Evolutionary conservation across 2,888 invertebrate species (phyloP).

Genomic region (Leucoptera coffeella): DNA sequence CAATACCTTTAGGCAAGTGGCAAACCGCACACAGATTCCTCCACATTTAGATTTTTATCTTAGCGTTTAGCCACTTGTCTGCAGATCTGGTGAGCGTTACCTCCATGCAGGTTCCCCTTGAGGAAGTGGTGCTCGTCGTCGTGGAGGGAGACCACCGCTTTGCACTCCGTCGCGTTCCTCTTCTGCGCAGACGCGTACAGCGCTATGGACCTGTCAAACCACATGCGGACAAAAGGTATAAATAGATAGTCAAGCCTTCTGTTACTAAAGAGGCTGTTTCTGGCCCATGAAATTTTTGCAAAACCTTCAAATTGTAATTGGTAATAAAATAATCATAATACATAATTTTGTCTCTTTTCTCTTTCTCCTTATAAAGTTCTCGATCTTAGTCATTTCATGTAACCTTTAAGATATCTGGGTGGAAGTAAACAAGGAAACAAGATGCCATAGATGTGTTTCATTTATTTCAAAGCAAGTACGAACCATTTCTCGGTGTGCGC

Average conservation of each 20-base stretch:
- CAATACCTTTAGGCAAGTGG: not conserved
- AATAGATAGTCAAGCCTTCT: no score
- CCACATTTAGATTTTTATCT: not conserved
- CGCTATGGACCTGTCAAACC: slow-evolving; percentile 33
- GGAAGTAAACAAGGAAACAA: not conserved
- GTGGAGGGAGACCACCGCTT: slow-evolving; percentile 30
- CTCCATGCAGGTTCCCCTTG: slow-evolving; percentile 70
- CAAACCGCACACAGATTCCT: slow-evolving; percentile 1
- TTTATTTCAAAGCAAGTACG: slow-evolving; percentile 1
- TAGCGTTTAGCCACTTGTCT: no score
- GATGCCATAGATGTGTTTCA: not conserved
- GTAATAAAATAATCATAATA: not conserved
- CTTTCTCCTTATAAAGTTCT: not conserved
- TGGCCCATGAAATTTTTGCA: no score
- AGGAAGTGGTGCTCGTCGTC: slow-evolving; percentile 60
- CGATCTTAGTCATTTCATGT: not conserved
- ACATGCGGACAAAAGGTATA: no score
- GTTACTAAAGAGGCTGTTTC: no score
- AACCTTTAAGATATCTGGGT: not conserved
- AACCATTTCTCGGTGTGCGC: slow-evolving; percentile 67
- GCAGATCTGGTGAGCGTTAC: slow-evolving; percentile 45
- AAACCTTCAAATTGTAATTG: not conserved
- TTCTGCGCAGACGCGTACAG: slow-evolving; percentile 13
- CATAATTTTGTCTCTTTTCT: not conserved
- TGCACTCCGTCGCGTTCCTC: slow-evolving; percentile 45